phyloP scores from a whole-genome alignment of 2,113 vertebrate genomes.

The Phocoena phocoena region DNA sequence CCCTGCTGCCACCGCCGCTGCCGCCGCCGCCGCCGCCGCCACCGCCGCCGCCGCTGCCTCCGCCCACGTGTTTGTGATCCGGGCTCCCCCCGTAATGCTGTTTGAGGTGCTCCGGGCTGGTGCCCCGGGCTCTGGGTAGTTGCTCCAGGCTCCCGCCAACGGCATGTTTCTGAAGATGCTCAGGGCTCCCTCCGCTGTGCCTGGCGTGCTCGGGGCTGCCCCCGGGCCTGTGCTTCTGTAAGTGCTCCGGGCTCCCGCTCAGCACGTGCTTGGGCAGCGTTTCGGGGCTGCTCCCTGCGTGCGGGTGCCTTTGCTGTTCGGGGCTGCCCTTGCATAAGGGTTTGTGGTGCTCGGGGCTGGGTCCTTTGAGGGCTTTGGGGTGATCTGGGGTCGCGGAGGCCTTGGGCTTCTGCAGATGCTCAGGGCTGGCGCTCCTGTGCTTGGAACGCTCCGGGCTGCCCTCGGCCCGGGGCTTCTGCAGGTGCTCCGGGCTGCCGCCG shows the following conservation, averaged over 20 bases:
- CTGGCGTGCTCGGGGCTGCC: slow-evolving; percentile 88
- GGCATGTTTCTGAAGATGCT: slow-evolving; percentile 88
- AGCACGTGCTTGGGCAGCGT: slow-evolving; percentile 87
- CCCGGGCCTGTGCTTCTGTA: slow-evolving; percentile 89
- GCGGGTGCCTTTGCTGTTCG: slow-evolving; percentile 85
- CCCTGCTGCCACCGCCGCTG: slow-evolving; percentile 81
- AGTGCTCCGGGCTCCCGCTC: slow-evolving; percentile 89
- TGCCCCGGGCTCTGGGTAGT: slow-evolving; percentile 90
- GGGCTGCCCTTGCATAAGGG: slow-evolving; percentile 84
- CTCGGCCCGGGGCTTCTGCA: slow-evolving; percentile 87
- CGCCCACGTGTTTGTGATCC: slow-evolving; percentile 88
- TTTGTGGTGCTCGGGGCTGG: slow-evolving; percentile 91
- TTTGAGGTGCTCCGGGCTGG: slow-evolving; percentile 92
- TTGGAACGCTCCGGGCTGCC: slow-evolving; percentile 89
- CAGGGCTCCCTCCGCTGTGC: slow-evolving; percentile 85
- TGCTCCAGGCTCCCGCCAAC: slow-evolving; percentile 89
- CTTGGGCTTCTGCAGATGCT: slow-evolving; percentile 88
- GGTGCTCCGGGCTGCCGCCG: slow-evolving; percentile 87
- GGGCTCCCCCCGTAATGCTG: slow-evolving; percentile 88
- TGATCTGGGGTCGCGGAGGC: slow-evolving; percentile 87
- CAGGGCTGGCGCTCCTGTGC: slow-evolving; percentile 90
- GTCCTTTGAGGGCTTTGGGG: slow-evolving; percentile 86
- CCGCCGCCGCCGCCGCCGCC: slow-evolving; percentile 64
- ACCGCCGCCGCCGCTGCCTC: slow-evolving; percentile 71
- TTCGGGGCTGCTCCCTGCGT: slow-evolving; percentile 86